Percentiles rank a stretch among this genome's conserved stretches.
phyloP scores from a whole-genome alignment of 2,797 vertebrate genomes.

The Cottoperca gobio region DNA sequence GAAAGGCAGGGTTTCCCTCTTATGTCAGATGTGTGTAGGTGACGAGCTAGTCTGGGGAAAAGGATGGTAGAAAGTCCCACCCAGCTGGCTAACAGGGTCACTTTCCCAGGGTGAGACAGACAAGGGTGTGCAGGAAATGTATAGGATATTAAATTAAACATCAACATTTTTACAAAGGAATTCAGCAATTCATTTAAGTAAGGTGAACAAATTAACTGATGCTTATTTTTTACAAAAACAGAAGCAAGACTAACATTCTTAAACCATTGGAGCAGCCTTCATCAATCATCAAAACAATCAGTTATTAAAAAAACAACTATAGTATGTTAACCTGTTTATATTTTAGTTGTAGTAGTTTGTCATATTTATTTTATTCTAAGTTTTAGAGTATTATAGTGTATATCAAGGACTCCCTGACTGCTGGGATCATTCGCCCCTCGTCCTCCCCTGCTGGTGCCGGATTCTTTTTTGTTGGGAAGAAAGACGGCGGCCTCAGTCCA shows the following conservation, averaged over 20 bases:
- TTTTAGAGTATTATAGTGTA: too few species aligned
- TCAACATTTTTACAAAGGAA: background rate
- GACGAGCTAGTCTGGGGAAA: conserved; percentile 45
- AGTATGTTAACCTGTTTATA: too few species aligned
- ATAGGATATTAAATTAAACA: background rate
- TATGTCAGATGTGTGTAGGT: conserved; percentile 39
- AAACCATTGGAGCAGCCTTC: background rate
- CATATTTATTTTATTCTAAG: too few species aligned
- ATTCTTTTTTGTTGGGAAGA: too few species aligned
- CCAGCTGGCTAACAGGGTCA: conserved; percentile 46
- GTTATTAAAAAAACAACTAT: too few species aligned
- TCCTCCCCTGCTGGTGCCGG: too few species aligned
- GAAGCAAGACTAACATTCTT: background rate
- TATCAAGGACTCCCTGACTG: too few species aligned
- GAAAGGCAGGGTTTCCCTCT: conserved; percentile 74
- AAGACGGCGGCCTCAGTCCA: too few species aligned
- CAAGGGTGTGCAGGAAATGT: conserved; percentile 15
- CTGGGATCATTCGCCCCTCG: too few species aligned
- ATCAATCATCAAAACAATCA: too few species aligned
- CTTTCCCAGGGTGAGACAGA: conserved; percentile 64
- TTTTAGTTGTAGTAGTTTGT: too few species aligned
- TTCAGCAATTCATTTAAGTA: background rate
- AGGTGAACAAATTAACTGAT: background rate
- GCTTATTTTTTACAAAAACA: background rate
- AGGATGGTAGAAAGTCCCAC: conserved; percentile 63